A percentile compares a stretch with the other conserved stretches of the same genome.
phyloP scores from a whole-genome alignment of 2,888 invertebrate genomes.

The Unio delphinus region DNA sequence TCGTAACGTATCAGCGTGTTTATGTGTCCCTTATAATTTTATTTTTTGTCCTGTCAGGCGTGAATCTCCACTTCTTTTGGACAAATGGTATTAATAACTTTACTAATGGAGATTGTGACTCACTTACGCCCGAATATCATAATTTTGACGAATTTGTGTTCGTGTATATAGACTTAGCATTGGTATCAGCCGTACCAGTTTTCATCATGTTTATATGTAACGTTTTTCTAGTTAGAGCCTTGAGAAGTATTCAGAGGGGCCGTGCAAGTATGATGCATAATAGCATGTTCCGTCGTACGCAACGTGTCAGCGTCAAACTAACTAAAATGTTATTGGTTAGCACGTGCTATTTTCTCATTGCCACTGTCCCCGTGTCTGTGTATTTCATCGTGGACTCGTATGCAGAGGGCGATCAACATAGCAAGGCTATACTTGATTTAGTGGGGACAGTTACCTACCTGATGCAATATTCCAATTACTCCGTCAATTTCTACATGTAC shows the following conservation, averaged over 20 bases:
- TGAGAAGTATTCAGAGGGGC: conserved; percentile 4
- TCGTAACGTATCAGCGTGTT: conserved; percentile 6
- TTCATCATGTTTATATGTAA: conserved; percentile 19
- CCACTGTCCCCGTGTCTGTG: conserved; percentile 21
- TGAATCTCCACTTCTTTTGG: conserved; percentile 14
- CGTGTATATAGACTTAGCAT: conserved; percentile 22
- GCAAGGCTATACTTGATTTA: conserved; percentile 8
- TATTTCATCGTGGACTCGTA: conserved; percentile 27
- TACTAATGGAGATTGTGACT: conserved; percentile 5
- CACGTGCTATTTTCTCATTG: conserved; percentile 19
- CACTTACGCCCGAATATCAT: conserved; percentile 9
- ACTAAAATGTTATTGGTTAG: conserved; percentile 22
- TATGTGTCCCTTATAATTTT: conserved; percentile 6
- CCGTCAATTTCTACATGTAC: conserved; percentile 27
- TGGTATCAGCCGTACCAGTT: conserved; percentile 19
- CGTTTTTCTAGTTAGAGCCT: conserved; percentile 8
- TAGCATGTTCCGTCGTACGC: not conserved
- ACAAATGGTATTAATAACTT: conserved; percentile 16
- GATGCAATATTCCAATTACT: conserved; percentile 23
- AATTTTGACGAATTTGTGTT: conserved; percentile 26
- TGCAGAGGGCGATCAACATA: not conserved
- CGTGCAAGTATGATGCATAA: conserved; percentile 6
- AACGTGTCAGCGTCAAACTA: conserved; percentile 9
- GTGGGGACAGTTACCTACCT: conserved; percentile 15
- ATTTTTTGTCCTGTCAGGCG: conserved; percentile 1